These are phyloP conservation scores for Dryococelus australis DNA, from an alignment of 2,888 invertebrate genomes.

Conservation along the genomic window DNA sequence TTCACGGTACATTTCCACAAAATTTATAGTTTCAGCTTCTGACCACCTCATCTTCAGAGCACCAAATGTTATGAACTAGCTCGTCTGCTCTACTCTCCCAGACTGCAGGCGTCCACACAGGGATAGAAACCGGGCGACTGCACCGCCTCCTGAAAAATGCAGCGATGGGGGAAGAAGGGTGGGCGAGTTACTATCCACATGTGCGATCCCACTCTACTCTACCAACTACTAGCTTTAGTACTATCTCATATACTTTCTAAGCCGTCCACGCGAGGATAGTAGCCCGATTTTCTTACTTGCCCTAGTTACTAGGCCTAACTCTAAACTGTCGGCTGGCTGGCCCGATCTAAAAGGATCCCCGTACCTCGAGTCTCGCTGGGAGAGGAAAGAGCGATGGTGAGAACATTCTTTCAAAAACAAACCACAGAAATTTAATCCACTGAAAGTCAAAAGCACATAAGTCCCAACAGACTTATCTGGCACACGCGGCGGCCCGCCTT, in stretches of 20 bases:
- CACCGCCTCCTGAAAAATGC: not conserved
- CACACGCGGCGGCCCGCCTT: too few species aligned
- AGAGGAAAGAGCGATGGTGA: too few species aligned
- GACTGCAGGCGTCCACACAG: not conserved
- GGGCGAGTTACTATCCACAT: too few species aligned
- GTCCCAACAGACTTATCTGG: too few species aligned
- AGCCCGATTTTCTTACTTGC: not conserved
- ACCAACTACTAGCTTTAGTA: not conserved
- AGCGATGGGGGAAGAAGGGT: not conserved
- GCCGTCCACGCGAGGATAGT: not conserved
- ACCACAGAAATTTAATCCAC: too few species aligned
- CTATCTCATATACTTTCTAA: not conserved
- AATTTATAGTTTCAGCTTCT: not conserved
- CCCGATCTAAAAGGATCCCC: too few species aligned
- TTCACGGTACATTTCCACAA: not conserved
- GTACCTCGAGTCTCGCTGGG: too few species aligned
- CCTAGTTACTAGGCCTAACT: not conserved
- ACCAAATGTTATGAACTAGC: not conserved
- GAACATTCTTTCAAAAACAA: too few species aligned
- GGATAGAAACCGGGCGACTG: not conserved
- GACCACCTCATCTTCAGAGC: not conserved
- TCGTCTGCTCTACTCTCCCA: not conserved
- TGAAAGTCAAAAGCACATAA: too few species aligned
- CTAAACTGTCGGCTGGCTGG: too few species aligned
- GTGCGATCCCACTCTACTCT: not conserved